These are phyloP conservation scores for Ecliptopera silaceata DNA, from an alignment of 2,888 invertebrate species.

Conservation along the genomic window DNA sequence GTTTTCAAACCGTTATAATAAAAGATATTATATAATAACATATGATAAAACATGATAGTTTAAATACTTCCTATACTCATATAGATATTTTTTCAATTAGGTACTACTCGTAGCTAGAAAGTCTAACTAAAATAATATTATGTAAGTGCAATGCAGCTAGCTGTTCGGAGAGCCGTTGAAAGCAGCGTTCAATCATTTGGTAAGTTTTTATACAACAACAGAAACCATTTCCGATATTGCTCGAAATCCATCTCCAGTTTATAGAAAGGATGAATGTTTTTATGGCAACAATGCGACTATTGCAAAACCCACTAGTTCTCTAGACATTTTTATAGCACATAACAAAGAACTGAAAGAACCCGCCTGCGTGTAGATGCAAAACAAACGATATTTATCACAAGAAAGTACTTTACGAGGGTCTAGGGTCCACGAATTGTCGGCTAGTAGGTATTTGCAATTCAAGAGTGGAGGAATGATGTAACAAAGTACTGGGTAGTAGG, in stretches of 20 bases:
- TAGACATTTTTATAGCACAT: constrained; percentile 36
- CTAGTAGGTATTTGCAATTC: constrained; percentile 6
- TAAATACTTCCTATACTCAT: too few species aligned
- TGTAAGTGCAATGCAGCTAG: not conserved
- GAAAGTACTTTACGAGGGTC: constrained; percentile 9
- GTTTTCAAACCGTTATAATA: too few species aligned
- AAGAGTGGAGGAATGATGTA: not conserved
- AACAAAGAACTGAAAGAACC: constrained; percentile 26
- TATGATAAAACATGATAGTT: too few species aligned
- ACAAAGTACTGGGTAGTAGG: not conserved
- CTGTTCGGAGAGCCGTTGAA: not conserved
- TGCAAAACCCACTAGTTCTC: constrained; percentile 24
- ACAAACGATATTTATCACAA: constrained; percentile 15
- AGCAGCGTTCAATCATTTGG: not conserved
- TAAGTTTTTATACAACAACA: constrained; percentile 14
- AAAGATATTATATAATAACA: too few species aligned
- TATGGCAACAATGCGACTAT: constrained; percentile 29
- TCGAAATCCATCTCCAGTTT: constrained; percentile 14
- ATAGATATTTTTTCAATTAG: too few species aligned
- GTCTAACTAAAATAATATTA: too few species aligned
- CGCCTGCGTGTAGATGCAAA: constrained; percentile 18
- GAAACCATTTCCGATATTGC: constrained; percentile 23
- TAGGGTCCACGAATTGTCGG: constrained; percentile 4
- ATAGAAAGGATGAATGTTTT: constrained; percentile 14
- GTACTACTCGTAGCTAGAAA: too few species aligned